A percentile compares a stretch with the other conserved stretches of the same genome.
Conservation (phyloP, 2,113 vertebrate species). For the Galbula dea region DNA sequence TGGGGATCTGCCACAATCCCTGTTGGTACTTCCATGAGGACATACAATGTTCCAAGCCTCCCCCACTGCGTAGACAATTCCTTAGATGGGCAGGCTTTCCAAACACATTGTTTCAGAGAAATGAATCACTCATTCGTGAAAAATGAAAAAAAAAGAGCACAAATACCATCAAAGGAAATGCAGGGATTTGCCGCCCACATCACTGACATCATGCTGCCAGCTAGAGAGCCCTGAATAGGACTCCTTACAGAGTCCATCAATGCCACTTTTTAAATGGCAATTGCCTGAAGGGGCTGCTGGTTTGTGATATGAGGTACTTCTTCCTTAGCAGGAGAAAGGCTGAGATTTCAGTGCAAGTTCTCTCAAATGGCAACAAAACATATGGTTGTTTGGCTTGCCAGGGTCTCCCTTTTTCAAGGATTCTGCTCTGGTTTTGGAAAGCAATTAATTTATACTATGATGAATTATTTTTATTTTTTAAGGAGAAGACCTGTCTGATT, state of each 20-base stretch:
- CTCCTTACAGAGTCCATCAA: constrained; percentile 64
- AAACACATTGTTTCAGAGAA: constrained; percentile 66
- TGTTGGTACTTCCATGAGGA: constrained; percentile 61
- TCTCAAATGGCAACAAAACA: constrained; percentile 16
- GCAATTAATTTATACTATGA: constrained; percentile 15
- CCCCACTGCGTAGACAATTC: constrained; percentile 58
- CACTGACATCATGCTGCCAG: constrained; percentile 67
- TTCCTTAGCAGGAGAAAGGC: constrained; percentile 34
- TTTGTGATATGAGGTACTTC: constrained; percentile 64
- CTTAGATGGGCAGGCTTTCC: constrained; percentile 37
- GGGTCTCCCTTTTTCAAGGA: constrained; percentile 3
- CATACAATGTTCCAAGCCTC: constrained; percentile 50
- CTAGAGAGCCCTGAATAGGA: constrained; percentile 52
- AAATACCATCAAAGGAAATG: constrained; percentile 68
- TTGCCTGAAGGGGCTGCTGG: constrained; percentile 62
- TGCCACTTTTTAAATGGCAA: constrained; percentile 65
- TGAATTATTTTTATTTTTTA: not conserved
- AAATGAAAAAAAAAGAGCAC: constrained; percentile 63
- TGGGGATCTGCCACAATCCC: constrained; percentile 55
- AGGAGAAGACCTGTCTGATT: not conserved
- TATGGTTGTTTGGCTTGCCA: not conserved
- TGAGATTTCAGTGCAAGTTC: not conserved
- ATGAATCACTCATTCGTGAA: constrained; percentile 65
- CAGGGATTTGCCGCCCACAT: constrained; percentile 56
- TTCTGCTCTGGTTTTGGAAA: not conserved